phyloP scores from a whole-genome alignment of 30 jellyfish, hydroid and myxozoan genomes.

The Hydractinia echinata region DNA sequence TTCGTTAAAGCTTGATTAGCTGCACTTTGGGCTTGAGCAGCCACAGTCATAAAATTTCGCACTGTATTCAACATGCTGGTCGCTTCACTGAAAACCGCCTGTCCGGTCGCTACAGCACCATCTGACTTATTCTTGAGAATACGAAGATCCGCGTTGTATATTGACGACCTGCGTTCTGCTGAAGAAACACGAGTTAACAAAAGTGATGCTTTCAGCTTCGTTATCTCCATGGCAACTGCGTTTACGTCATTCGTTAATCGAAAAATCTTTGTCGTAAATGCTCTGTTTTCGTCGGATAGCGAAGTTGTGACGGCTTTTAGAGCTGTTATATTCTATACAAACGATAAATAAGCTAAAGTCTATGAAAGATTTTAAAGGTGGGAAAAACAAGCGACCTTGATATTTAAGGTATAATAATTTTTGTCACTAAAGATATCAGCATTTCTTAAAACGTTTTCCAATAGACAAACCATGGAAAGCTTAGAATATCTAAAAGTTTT shows the following conservation, averaged over 20 bases:
- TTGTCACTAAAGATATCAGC: too few species aligned
- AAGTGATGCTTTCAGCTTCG: conserved; percentile 50
- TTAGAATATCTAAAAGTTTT: too few species aligned
- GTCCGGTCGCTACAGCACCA: conserved; percentile 48
- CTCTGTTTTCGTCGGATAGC: conserved; percentile 31
- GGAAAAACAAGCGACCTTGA: too few species aligned
- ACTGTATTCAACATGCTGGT: conserved; percentile 63
- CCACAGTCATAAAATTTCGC: conserved; percentile 64
- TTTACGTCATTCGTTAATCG: conserved; percentile 48
- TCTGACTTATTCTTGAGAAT: conserved; percentile 39
- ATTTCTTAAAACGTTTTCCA: too few species aligned
- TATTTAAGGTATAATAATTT: too few species aligned
- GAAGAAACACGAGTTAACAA: conserved; percentile 55
- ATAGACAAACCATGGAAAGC: too few species aligned
- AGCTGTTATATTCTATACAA: conserved; percentile 36
- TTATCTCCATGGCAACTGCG: conserved; percentile 79
- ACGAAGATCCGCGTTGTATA: conserved; percentile 35
- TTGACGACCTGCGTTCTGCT: conserved; percentile 55
- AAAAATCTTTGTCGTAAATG: conserved; percentile 34
- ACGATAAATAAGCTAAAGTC: neutral
- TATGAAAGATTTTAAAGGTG: too few species aligned
- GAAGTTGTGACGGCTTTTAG: conserved; percentile 28
- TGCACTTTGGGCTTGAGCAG: conserved; percentile 81
- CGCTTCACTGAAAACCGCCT: conserved; percentile 59
- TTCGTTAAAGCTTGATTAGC: conserved; percentile 62